Conservation (phyloP, 2,888 invertebrate species). For the Hybos culiciformis region DNA sequence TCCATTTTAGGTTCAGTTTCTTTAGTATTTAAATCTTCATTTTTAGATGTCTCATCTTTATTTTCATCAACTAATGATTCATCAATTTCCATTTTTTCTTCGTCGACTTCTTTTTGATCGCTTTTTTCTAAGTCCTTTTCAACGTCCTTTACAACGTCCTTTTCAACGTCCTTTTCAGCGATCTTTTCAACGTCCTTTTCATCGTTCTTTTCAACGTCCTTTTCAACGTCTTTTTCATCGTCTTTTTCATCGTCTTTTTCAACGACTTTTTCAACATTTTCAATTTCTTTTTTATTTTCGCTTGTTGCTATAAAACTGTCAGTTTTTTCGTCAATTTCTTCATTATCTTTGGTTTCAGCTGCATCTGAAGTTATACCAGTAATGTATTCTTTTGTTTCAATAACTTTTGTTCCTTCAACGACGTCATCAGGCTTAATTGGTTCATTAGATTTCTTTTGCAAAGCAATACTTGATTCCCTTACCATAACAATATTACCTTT, state of each 20-base stretch:
- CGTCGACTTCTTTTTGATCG: constrained; percentile 6
- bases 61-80: constrained; percentile 14
- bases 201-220: constrained; percentile 3
- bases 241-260: constrained; percentile 10
- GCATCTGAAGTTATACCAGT: constrained; percentile 7
- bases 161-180: constrained; percentile 12
- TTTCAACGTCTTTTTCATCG: constrained; percentile 12
- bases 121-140: background rate
- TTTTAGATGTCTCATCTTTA: constrained; percentile 17
- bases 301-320: constrained; percentile 16
- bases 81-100: constrained; percentile 12
- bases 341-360: constrained; percentile 6
- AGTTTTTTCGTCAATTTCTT: constrained; percentile 16
- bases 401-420: constrained; percentile 1
- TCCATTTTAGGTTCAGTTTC: constrained; percentile 14
- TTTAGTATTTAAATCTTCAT: constrained; percentile 15
- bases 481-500: no score
- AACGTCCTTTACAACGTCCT: constrained; percentile 11
- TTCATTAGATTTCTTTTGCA: constrained; percentile 10
- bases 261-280: constrained; percentile 12
- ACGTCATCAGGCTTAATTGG: constrained; percentile 2
- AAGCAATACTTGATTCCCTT: constrained; percentile 5
- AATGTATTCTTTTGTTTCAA: constrained; percentile 2
- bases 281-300: constrained; percentile 13
- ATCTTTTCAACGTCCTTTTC: constrained; percentile 5